These are phyloP conservation scores for Salvator merianae DNA, from an alignment of 2,113 vertebrate genomes.

Conservation along the genomic window DNA sequence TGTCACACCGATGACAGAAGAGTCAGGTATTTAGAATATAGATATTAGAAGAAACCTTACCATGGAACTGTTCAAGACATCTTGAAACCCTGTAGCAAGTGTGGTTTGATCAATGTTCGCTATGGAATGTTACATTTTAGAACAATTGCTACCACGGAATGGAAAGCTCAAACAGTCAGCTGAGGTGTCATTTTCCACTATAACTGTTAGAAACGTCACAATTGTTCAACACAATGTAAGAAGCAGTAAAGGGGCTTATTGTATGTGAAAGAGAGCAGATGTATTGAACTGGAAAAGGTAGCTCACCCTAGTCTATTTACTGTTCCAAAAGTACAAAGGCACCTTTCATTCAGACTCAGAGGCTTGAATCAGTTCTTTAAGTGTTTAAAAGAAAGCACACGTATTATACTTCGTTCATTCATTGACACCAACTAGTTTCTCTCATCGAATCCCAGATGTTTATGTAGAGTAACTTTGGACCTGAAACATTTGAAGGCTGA, in stretches of 20 bases:
- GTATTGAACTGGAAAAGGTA: neutral
- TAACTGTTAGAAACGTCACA: neutral
- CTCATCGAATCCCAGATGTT: neutral
- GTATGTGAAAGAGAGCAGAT: neutral
- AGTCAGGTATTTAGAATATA: neutral
- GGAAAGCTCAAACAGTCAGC: neutral
- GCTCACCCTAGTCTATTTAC: neutral
- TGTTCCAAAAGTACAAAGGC: neutral
- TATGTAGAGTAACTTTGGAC: neutral
- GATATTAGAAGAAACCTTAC: neutral
- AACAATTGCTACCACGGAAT: neutral
- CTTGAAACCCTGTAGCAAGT: neutral
- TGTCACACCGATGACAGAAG: neutral
- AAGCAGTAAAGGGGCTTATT: neutral
- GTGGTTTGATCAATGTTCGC: neutral
- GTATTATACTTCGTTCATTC: neutral
- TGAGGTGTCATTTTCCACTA: neutral
- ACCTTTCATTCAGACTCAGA: neutral
- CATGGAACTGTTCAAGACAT: neutral
- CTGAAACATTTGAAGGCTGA: slow-evolving; percentile 7
- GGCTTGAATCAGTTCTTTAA: neutral
- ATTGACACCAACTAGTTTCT: neutral
- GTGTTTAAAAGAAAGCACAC: neutral
- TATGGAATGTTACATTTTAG: neutral
- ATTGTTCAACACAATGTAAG: neutral